Percentiles rank a stretch among this genome's conserved stretches.
Conservation (phyloP, 92 coral and sea anemone genomes). For the Parazoanthus darwini region DNA sequence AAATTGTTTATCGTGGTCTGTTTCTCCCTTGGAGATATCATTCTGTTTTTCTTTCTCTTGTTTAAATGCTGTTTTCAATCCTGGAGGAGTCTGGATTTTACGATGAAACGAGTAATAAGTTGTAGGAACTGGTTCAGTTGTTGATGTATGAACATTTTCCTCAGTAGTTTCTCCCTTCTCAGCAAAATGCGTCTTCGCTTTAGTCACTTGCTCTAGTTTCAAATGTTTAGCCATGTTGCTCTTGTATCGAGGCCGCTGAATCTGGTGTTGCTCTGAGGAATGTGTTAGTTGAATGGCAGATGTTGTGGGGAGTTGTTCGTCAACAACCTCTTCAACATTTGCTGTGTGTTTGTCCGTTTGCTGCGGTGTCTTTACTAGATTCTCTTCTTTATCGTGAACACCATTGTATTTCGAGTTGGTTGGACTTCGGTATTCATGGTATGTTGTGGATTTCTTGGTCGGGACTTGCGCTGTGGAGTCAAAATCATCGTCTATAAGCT, state of each 20-base stretch:
- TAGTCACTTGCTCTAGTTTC: neutral
- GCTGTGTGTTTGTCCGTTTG: neutral
- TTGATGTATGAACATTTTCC: neutral
- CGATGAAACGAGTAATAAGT: slow-evolving; percentile 28
- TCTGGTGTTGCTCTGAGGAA: neutral
- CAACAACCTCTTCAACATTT: slow-evolving; percentile 30
- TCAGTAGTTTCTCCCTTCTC: too few relatives aligned
- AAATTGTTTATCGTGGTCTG: neutral
- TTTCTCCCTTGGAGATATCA: too few relatives aligned
- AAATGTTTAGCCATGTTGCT: neutral
- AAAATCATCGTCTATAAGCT: slow-evolving; percentile 10
- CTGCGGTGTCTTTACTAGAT: neutral
- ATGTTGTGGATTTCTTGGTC: neutral
- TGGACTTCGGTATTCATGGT: neutral
- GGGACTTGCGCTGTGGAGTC: neutral
- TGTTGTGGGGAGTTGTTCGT: slow-evolving; percentile 13
- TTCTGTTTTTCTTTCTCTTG: neutral
- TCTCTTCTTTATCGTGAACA: neutral
- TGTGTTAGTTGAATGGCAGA: slow-evolving; percentile 21
- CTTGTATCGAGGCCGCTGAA: neutral
- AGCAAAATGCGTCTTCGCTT: neutral
- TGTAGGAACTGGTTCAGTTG: neutral
- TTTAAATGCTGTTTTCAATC: neutral
- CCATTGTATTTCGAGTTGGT: neutral
- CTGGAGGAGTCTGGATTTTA: slow-evolving; percentile 36